phyloP scores from a whole-genome alignment of 2,113 vertebrate genomes.

The Dipodomys stephensi region DNA sequence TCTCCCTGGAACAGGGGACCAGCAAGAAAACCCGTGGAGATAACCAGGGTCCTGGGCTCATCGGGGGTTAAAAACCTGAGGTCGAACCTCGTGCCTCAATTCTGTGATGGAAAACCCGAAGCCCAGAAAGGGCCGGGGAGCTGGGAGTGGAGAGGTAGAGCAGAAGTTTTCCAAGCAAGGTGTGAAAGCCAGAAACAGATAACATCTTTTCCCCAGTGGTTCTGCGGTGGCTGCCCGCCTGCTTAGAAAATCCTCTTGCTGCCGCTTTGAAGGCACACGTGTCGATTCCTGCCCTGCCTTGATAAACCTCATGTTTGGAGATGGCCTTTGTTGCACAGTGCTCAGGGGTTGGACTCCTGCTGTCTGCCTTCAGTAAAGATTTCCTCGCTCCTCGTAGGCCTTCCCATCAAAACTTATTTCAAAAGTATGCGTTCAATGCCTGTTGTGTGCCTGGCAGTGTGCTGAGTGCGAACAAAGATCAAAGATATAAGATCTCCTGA shows the following conservation, averaged over 20 bases:
- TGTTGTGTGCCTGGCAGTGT: constrained; percentile 49
- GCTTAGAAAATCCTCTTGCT: background rate
- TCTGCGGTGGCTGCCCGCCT: background rate
- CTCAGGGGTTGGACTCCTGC: background rate
- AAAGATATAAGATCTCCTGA: background rate
- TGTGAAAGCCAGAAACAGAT: background rate
- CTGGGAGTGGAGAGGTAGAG: background rate
- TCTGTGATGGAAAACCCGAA: background rate
- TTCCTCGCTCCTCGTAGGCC: background rate
- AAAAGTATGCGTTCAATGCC: constrained; percentile 19
- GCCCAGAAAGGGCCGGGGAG: background rate
- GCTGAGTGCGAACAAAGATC: background rate
- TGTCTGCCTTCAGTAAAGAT: constrained; percentile 47
- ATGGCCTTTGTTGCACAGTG: constrained; percentile 29
- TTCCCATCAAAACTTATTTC: background rate
- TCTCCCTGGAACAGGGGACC: background rate
- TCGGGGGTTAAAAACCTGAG: background rate
- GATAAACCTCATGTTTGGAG: background rate
- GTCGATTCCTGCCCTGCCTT: background rate
- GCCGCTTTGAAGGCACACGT: constrained; percentile 1
- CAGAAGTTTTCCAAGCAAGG: background rate
- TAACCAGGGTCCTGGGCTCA: background rate
- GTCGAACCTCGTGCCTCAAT: background rate
- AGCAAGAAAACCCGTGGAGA: background rate
- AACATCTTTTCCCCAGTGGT: background rate